These are phyloP conservation scores for Caenorhabditis zanzibari DNA, from an alignment of 2,888 invertebrate genomes.

Conservation along the genomic window DNA sequence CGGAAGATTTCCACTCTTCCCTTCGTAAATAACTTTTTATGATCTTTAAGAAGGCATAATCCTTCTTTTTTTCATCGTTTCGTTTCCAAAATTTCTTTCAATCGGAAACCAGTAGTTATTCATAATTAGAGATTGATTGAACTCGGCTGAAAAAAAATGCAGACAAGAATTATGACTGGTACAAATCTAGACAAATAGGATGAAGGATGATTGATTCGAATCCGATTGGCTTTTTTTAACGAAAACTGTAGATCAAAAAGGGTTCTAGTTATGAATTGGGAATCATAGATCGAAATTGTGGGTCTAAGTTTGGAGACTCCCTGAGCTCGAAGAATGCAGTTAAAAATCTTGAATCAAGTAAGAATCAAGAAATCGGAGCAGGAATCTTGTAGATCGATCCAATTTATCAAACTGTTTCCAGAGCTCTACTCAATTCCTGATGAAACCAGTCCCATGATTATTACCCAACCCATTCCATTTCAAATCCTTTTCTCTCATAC, in stretches of 20 bases:
- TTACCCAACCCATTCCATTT: too few species aligned
- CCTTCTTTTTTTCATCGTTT: neutral
- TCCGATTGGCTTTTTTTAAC: conserved; percentile 26
- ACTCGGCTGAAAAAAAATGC: conserved; percentile 8
- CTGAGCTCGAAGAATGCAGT: too few species aligned
- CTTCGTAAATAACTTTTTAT: conserved; percentile 2
- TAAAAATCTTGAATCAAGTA: too few species aligned
- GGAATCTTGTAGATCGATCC: too few species aligned
- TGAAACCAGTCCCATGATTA: too few species aligned
- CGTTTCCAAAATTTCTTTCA: neutral
- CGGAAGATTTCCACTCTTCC: neutral
- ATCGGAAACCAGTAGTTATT: conserved; percentile 26
- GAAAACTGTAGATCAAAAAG: neutral
- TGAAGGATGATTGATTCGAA: conserved; percentile 28
- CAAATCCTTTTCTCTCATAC: too few species aligned
- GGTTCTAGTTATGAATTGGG: neutral
- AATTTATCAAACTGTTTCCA: too few species aligned
- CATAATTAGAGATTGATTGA: conserved; percentile 25
- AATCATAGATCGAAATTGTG: neutral
- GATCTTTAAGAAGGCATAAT: conserved; percentile 18
- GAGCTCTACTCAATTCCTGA: too few species aligned
- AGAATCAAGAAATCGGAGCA: too few species aligned
- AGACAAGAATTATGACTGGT: conserved; percentile 29
- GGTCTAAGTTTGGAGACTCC: too few species aligned
- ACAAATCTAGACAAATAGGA: conserved; percentile 9